These are phyloP conservation scores for Xanthostigma xanthostigma DNA, from an alignment of 2,888 invertebrate genomes.

Conservation along the genomic window DNA sequence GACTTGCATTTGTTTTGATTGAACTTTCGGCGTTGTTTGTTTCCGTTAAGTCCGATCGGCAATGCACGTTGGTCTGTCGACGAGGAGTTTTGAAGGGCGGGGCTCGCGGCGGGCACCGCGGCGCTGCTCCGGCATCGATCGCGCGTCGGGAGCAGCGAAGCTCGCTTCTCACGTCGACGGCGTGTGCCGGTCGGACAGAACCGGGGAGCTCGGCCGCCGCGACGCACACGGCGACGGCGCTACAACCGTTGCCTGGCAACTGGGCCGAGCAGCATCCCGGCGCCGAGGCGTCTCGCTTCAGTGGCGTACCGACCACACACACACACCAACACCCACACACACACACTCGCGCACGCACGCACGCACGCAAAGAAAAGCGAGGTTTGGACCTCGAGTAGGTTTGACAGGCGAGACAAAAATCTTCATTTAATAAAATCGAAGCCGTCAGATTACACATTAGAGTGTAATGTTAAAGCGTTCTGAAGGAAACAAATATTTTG, in stretches of 20 bases:
- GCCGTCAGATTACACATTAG: no score
- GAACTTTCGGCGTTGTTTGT: no score
- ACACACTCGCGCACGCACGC: not conserved
- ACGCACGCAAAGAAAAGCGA: not conserved
- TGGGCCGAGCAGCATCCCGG: slow-evolving; percentile 15
- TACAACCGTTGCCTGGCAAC: slow-evolving; percentile 11
- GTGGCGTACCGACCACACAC: slow-evolving; percentile 11
- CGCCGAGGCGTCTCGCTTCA: slow-evolving; percentile 17
- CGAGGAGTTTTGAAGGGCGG: slow-evolving; percentile 3
- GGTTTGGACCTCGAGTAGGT: no score
- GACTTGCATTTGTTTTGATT: not conserved
- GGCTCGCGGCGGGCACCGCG: slow-evolving; percentile 2
- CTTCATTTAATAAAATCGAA: no score
- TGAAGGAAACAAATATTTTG: no score
- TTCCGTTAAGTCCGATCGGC: no score
- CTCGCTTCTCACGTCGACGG: slow-evolving; percentile 6
- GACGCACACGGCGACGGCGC: slow-evolving; percentile 13
- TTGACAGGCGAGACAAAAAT: no score
- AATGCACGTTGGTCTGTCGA: not conserved
- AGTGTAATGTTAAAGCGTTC: no score
- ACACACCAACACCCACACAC: not conserved
- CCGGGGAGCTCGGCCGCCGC: slow-evolving; percentile 15
- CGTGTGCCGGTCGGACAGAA: slow-evolving; percentile 12
- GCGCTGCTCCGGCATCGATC: not conserved
- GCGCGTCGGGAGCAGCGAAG: not conserved